Evolutionary conservation across 2,797 vertebrate species (phyloP), one percentile per base, ranked within the genome.

Genomic region (Lophotriccus pileatus): DNA sequence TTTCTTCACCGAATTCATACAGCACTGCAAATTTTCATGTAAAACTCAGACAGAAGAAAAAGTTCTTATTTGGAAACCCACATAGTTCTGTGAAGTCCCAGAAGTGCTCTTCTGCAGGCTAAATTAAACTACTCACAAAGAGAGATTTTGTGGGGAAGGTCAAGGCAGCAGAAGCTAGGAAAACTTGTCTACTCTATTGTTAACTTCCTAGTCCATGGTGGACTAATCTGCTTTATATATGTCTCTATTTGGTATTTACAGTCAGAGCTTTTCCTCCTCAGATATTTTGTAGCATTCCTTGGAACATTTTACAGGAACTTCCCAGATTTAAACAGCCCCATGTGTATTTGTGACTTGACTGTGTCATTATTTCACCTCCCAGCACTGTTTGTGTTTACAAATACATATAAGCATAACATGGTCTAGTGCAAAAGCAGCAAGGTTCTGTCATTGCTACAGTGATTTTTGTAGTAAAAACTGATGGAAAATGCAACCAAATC

Each of bases 11-110:
- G 79, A 68, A 77, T 70, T 23, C 22, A 41, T 32, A 10, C 6
- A 70, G 2, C 10, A 25, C 14, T 74, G 8, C 10, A 86, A 80
- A 21, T 67, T 83, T 74, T 70, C 55, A 43, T n/a, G 32, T 30
- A 16, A 8, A 79, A 19, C 19, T 79, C 27, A 24, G 22, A 44
- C 12, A 39, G 84, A 85, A 36, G 13, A 41, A 37, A 62, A 41
- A 20, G 0, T 8, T 70, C 34, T 49, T 23, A 15, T 80, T 44
- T 64, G 37, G 14, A 84, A 68, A 72, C 3, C 3, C 16, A 15
- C 8, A 12, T 7, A 58, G 11, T 41, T 67, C 28, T 46, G 6
- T 0, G 0, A 32, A 15, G 64, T 76, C 15, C 16, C 30, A 37
- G 43, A 79, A 64, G 32, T 49, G 6, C 5, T 72, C 64, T 75